A percentile compares a stretch with the other conserved stretches of the same genome.
Conservation (phyloP, 2,113 vertebrate genomes). For the Equus quagga region DNA sequence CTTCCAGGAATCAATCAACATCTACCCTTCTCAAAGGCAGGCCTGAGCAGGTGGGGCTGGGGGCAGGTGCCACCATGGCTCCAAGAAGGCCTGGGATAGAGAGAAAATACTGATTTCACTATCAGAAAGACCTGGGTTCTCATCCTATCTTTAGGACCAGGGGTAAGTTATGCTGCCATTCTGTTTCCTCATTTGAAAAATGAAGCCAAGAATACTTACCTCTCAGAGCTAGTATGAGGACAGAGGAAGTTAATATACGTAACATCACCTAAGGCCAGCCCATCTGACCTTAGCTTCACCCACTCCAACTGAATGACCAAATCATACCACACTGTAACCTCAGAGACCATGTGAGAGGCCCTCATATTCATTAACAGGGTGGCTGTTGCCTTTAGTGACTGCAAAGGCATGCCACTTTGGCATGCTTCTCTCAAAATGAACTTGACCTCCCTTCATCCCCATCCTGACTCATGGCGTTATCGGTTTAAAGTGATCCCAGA, state of each 20-base stretch:
- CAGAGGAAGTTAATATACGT: too few species aligned
- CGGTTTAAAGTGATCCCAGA: background rate
- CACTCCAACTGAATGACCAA: background rate
- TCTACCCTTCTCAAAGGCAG: background rate
- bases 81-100: background rate
- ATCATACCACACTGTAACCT: background rate
- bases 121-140: background rate
- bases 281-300: background rate
- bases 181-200: background rate
- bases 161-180: background rate
- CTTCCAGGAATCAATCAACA: background rate
- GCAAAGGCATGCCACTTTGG: background rate
- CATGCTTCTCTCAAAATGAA: background rate
- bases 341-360: background rate
- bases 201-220: background rate
- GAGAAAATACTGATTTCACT: background rate
- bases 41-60: rapidly evolving
- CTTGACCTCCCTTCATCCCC: background rate
- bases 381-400: background rate
- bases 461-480: rapidly evolving
- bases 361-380: background rate
- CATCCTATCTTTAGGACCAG: background rate
- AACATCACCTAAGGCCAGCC: background rate
- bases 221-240: background rate
- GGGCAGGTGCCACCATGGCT: background rate